Evolutionary conservation across 1,140 invertebrate genomes (phyloP).

Genomic region (Nasonia giraulti): DNA sequence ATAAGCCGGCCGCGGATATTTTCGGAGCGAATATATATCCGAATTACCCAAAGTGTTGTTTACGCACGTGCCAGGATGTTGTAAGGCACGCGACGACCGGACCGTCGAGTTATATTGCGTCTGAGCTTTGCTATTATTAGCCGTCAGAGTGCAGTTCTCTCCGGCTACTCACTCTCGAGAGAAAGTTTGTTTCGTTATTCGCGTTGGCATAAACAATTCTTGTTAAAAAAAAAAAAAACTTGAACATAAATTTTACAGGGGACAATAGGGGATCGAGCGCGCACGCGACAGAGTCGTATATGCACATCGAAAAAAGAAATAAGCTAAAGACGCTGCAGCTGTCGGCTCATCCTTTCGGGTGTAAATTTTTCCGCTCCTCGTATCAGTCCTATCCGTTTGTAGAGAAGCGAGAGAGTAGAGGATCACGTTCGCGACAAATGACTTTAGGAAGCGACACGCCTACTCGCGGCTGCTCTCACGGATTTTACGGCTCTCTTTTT

Average conservation of each 20-base stretch:
- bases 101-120: constrained; percentile 64
- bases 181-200: constrained; percentile 7
- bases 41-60: constrained; percentile 66
- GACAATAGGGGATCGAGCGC: no score
- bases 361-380: neutral
- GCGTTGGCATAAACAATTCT: no score
- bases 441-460: constrained; percentile 72
- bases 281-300: neutral
- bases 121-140: constrained; percentile 69
- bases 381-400: neutral
- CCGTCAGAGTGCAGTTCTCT: neutral
- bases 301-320: constrained; percentile 30
- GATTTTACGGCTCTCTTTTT: constrained; percentile 61
- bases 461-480: constrained; percentile 63
- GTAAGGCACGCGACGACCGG: constrained; percentile 58
- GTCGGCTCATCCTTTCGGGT: constrained; percentile 62
- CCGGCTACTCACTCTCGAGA: neutral
- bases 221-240: neutral
- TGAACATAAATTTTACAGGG: neutral
- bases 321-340: constrained; percentile 42
- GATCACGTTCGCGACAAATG: constrained; percentile 71
- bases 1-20: constrained; percentile 56
- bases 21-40: constrained; percentile 49
- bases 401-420: constrained; percentile 49
- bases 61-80: constrained; percentile 73